Conservation (phyloP, 1,140 invertebrate genomes). For the Aphelenchoides fujianensis region DNA sequence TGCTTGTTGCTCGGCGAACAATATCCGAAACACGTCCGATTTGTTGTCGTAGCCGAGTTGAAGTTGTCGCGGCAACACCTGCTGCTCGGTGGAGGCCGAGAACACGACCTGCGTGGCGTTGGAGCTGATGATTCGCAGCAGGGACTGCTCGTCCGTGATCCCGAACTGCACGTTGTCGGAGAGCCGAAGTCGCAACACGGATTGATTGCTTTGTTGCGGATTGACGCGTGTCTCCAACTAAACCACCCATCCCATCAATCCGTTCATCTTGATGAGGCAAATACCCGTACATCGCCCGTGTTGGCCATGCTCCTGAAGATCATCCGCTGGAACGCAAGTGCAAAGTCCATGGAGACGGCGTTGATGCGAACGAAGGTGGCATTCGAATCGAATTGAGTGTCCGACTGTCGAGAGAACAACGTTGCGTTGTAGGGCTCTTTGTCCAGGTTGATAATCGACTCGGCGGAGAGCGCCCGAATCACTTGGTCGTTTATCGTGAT, state of each 20-base stretch:
- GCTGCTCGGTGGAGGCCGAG: not conserved
- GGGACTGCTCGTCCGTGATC: not conserved
- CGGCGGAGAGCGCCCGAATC: not conserved
- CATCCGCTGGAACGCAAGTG: not conserved
- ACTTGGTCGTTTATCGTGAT: slow-evolving; percentile 8
- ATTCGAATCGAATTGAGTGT: slow-evolving; percentile 8
- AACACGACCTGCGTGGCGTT: slow-evolving; percentile 1
- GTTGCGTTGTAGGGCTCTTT: slow-evolving; percentile 17
- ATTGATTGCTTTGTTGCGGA: not conserved
- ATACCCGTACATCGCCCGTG: not conserved
- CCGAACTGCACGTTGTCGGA: slow-evolving; percentile 10
- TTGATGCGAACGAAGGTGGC: slow-evolving; percentile 9
- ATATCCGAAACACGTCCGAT: slow-evolving; percentile 3
- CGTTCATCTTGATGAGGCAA: not conserved
- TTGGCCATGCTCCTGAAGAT: slow-evolving; percentile 9
- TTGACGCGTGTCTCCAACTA: not conserved
- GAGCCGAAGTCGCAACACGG: not conserved
- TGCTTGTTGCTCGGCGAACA: not conserved
- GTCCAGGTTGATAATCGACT: not conserved
- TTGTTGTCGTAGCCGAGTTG: slow-evolving; percentile 13
- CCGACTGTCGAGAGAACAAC: not conserved
- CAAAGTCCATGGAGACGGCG: not conserved
- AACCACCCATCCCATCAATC: not conserved
- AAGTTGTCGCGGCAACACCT: slow-evolving; percentile 7
- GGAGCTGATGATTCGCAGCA: slow-evolving; percentile 7